Conservation (phyloP, 2,797 vertebrate genomes). For the Linurgus olivaceus region DNA sequence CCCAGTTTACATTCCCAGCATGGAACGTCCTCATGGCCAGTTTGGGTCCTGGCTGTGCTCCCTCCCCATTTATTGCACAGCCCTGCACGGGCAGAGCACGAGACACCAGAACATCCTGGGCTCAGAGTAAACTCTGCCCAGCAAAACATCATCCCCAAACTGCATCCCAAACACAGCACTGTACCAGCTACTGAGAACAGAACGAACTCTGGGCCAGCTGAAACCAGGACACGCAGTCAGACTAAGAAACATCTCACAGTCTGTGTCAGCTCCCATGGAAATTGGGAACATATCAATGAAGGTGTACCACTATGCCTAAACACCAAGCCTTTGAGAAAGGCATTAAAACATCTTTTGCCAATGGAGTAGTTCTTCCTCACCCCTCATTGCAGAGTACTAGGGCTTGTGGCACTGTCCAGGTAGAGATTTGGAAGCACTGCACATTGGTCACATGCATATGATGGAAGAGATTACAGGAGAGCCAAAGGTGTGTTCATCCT, state of each 20-base stretch:
- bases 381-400: neutral
- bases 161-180: neutral
- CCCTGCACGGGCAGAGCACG: fast-evolving
- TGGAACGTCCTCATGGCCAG: neutral
- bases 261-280: neutral
- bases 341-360: neutral
- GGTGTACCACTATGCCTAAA: neutral
- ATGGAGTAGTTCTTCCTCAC: neutral
- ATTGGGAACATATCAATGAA: neutral
- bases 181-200: neutral
- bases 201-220: neutral
- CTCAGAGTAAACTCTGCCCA: neutral
- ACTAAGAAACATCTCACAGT: neutral
- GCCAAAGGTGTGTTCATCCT: neutral
- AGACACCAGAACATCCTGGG: neutral
- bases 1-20: neutral
- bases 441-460: neutral
- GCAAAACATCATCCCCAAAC: too few species aligned
- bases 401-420: neutral
- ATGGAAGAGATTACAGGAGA: neutral
- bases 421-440: neutral
- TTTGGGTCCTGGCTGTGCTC: neutral
- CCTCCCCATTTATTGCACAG: fast-evolving
- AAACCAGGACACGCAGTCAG: neutral
- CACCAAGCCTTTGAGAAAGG: neutral